Conservation (phyloP, 2,113 vertebrate species). For the Scophthalmus maximus region DNA sequence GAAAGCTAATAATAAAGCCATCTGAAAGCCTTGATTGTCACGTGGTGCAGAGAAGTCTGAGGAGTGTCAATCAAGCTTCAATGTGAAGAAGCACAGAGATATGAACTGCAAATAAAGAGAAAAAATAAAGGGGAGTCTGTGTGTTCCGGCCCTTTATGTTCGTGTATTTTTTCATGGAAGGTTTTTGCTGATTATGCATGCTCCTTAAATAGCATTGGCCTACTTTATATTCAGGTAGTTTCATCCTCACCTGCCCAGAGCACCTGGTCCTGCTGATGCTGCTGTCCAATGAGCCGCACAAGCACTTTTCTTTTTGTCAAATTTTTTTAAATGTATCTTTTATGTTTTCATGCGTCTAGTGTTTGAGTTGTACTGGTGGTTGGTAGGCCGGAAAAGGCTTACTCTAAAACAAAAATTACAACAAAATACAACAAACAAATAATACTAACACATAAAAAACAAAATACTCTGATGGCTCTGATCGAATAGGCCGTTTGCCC, state of each 20-base stretch:
- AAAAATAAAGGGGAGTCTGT: background rate
- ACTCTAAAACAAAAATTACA: too few relatives aligned
- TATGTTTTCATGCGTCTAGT: background rate
- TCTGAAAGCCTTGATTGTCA: conserved; percentile 30
- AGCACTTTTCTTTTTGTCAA: background rate
- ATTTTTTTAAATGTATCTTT: background rate
- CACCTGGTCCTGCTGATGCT: conserved; percentile 49
- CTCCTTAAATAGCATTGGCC: conserved; percentile 44
- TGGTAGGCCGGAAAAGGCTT: background rate
- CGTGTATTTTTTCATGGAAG: conserved; percentile 7
- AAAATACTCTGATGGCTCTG: too few relatives aligned
- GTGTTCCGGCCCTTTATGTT: background rate
- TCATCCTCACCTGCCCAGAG: conserved; percentile 40
- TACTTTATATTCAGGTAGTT: conserved; percentile 41
- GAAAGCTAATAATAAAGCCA: conserved; percentile 52
- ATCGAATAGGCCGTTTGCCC: too few relatives aligned
- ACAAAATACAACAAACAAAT: too few relatives aligned
- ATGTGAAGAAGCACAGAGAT: background rate
- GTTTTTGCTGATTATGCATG: conserved; percentile 51
- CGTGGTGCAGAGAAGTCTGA: background rate
- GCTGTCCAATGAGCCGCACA: conserved; percentile 6
- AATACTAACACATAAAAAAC: too few relatives aligned
- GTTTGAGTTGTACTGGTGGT: background rate
- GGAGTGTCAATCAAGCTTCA: conserved; percentile 45
- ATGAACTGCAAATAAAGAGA: background rate